Evolutionary conservation across 53 echinoderm and acorn worm species (phyloP).

Genomic region (Temnopleurus reevesii): DNA sequence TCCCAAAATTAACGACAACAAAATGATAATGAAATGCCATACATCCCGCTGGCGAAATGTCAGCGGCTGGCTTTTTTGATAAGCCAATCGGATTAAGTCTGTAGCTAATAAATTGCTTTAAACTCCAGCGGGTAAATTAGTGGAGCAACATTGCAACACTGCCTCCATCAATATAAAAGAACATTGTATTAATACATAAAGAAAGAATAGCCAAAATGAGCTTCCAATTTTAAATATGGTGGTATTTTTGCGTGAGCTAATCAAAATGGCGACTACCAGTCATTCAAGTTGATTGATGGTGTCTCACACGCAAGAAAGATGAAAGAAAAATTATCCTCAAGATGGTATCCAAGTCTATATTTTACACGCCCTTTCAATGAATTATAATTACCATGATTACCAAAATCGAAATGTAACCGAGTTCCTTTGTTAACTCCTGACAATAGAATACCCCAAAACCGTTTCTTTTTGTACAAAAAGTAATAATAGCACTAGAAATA

Average conservation of each 20-base stretch:
- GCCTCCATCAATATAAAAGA: conserved; percentile 3
- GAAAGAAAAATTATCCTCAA: neutral
- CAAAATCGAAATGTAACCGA: too few relatives aligned
- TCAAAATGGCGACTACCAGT: neutral
- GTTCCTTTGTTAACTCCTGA: too few relatives aligned
- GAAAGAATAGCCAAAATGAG: conserved; percentile 1
- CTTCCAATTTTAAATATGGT: conserved; percentile 4
- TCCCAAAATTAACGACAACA: too few relatives aligned
- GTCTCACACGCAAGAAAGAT: neutral
- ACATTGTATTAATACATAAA: neutral
- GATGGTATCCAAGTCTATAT: too few relatives aligned
- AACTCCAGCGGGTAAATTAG: neutral
- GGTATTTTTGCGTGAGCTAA: neutral
- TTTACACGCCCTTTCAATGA: too few relatives aligned
- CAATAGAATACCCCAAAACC: too few relatives aligned
- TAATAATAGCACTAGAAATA: too few relatives aligned
- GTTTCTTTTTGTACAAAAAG: too few relatives aligned
- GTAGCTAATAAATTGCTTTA: conserved; percentile 11
- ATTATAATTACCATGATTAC: too few relatives aligned
- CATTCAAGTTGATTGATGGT: neutral
- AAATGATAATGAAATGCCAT: too few relatives aligned
- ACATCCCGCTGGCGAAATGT: neutral
- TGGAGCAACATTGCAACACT: neutral
- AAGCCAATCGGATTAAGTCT: conserved; percentile 18
- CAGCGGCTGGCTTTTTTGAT: conserved; percentile 23